phyloP scores from a whole-genome alignment of 2,797 vertebrate species.

The Takifugu ocellatus region DNA sequence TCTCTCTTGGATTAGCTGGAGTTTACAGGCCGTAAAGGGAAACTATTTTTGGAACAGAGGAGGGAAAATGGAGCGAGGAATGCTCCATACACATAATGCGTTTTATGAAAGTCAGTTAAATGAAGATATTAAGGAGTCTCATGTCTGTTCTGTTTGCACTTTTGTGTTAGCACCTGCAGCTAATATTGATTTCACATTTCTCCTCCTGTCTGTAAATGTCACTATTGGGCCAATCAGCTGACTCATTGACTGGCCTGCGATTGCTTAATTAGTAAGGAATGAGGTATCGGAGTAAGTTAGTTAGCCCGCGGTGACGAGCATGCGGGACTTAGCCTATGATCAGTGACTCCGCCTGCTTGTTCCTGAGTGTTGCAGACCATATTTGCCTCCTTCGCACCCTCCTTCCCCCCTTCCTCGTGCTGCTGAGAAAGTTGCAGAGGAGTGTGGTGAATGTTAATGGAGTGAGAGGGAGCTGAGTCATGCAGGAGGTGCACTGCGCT shows the following conservation, averaged over 20 bases:
- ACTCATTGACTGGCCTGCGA: constrained; percentile 10
- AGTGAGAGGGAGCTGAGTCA: constrained; percentile 69
- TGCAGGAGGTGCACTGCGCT: constrained; percentile 61
- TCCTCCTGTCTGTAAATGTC: constrained; percentile 9
- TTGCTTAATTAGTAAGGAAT: constrained; percentile 2
- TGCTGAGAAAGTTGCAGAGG: constrained; percentile 35
- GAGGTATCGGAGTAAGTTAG: constrained; percentile 20
- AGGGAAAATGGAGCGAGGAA: constrained; percentile 23
- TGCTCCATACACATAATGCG: constrained; percentile 20
- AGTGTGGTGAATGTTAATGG: constrained; percentile 69
- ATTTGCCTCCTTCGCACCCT: constrained; percentile 11
- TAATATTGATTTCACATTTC: constrained; percentile 10
- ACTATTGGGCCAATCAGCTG: constrained; percentile 10
- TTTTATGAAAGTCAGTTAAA: constrained; percentile 26
- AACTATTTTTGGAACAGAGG: constrained; percentile 50
- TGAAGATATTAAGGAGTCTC: background rate
- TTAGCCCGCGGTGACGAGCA: background rate
- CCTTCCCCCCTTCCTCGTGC: constrained; percentile 25
- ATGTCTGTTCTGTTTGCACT: too few species aligned
- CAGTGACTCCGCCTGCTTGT: constrained; percentile 7
- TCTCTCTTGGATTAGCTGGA: constrained; percentile 47
- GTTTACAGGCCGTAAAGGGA: constrained; percentile 32
- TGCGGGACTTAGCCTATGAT: background rate
- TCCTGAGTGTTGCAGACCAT: constrained; percentile 1
- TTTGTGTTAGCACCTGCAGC: background rate